phyloP scores from a whole-genome alignment of 1,140 invertebrate species.

The Zeugodacus cucurbitae region DNA sequence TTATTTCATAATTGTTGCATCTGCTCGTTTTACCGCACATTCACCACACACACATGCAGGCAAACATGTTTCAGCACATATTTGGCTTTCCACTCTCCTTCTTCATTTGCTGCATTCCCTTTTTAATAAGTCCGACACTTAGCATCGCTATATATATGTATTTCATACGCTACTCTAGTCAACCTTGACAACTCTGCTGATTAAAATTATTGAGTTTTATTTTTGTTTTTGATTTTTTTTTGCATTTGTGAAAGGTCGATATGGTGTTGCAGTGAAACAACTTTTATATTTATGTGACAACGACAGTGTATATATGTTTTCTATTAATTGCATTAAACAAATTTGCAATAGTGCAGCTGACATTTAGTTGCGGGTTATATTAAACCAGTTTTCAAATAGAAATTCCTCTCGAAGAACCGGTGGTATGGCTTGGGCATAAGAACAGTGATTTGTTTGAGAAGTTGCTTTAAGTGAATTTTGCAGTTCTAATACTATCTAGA shows the following conservation, averaged over 20 bases:
- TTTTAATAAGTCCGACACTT: slow-evolving; percentile 19
- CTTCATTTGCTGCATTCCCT: neutral
- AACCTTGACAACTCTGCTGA: slow-evolving; percentile 17
- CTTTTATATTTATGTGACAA: slow-evolving; percentile 13
- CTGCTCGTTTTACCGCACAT: neutral
- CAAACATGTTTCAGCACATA: neutral
- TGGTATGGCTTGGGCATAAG: neutral
- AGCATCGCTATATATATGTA: neutral
- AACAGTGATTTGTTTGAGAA: too few species aligned
- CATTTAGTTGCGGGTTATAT: neutral
- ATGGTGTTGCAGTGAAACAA: slow-evolving; percentile 18
- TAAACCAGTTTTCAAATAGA: neutral
- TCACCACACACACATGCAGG: neutral
- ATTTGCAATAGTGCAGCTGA: neutral
- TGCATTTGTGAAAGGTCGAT: slow-evolving; percentile 9
- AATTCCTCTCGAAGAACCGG: neutral
- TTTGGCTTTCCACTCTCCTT: neutral
- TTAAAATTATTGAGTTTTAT: neutral
- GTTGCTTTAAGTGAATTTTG: too few species aligned
- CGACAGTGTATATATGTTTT: neutral
- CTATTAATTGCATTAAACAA: neutral
- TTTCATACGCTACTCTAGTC: neutral
- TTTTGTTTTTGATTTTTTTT: neutral
- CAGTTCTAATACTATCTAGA: too few species aligned
- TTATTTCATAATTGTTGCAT: neutral